Base-by-base conservation (phyloP, 2,888 invertebrate species). In the Synergus japonicus region DNA sequence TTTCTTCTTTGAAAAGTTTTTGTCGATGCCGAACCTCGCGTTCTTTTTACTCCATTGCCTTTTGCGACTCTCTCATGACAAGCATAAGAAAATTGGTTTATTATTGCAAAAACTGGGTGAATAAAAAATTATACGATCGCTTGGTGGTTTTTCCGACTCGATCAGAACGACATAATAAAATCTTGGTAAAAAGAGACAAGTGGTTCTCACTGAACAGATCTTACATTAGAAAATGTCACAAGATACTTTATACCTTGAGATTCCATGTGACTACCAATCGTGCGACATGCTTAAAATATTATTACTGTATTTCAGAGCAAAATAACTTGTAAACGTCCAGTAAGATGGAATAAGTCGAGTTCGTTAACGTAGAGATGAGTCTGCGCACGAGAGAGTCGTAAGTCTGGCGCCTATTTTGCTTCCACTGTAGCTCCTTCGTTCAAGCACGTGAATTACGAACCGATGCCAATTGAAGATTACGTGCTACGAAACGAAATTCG, bases 331-430 rank as follows among this genome's bases (percentile, higher is more conserved):
- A 78, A 79, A 54, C 37, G 54, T 66, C 43, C 65, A 58, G 44
- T 58, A 77, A 77, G 77, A 49, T 76, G 64, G 13, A 78, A 77
- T 81, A 54, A 81, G 78, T 79, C 78, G 69, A 81, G 78, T 83
- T 82, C 80, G 81, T 83, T 82, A 83, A 82, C 81, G 78, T 76
- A 81, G 76, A 81, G 78, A 83, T 81, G 81, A 82, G 77, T 82
- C 41, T 49, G 46, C 41, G 49, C 46, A 44, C 29, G 78, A 81
- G 79, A 77, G 77, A 63, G 76, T 63, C 76, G 37, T 44, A 77
- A 79, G 69, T 22, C 77, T 83, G 83, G 81, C 81, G 83, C 83
- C 83, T 81, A 78, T 79, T 83, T 81, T 64, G 76, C 76, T 79
- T 76, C 76, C 76, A 54, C 22, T 37, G 15, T 37, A 46, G 4